Conservation (phyloP, 2,888 invertebrate species). For the Mesoligia furuncula region DNA sequence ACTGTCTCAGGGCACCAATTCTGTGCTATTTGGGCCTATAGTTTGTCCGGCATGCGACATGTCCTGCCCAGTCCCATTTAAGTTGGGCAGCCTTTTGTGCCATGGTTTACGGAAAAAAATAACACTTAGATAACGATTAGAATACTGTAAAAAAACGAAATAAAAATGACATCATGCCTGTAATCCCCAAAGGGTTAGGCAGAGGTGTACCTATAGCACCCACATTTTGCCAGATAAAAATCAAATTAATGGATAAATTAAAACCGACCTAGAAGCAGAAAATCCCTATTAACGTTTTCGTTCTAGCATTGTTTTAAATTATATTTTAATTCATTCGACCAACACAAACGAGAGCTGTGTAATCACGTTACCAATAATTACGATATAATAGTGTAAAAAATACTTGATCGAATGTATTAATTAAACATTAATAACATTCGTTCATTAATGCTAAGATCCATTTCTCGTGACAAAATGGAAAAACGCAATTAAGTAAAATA, state of each 20-base stretch:
- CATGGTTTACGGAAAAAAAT: neutral
- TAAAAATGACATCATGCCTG: neutral
- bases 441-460: conserved; percentile 54
- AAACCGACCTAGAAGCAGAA: neutral
- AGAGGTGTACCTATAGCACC: neutral
- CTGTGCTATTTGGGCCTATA: too few relatives aligned
- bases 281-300: neutral
- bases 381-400: conserved; percentile 53
- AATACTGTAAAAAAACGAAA: neutral
- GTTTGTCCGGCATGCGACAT: too few relatives aligned
- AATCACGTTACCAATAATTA: conserved; percentile 57
- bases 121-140: neutral
- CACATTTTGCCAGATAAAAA: neutral
- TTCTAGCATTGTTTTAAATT: conserved; percentile 23
- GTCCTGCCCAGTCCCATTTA: too few relatives aligned
- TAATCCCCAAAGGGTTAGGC: neutral
- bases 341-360: conserved; percentile 40
- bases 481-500: conserved; percentile 42
- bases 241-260: neutral
- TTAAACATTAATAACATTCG: conserved; percentile 55
- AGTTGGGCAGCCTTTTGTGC: too few relatives aligned
- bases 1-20: too few relatives aligned
- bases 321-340: conserved; percentile 35
- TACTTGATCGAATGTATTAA: conserved; percentile 61
- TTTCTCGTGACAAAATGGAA: conserved; percentile 45